Conservation (phyloP, 2,797 vertebrate species). For the Leucoraja ocellata region DNA sequence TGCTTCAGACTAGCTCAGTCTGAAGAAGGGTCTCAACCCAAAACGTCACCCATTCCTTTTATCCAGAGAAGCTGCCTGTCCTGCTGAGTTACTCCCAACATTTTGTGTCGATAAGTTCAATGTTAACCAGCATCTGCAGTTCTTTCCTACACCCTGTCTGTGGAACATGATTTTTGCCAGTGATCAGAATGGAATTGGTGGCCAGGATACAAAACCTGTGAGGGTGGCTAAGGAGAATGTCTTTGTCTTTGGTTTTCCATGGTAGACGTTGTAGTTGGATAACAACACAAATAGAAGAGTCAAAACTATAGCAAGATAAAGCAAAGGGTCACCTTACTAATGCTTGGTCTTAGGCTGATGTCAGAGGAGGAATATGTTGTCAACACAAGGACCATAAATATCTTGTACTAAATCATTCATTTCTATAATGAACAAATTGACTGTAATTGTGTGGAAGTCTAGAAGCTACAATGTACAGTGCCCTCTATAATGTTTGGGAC, state of each 20-base stretch:
- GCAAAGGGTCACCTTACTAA: not conserved
- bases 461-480: not conserved
- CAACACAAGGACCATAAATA: not conserved
- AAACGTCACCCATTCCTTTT: not conserved
- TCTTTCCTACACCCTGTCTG: too few species aligned
- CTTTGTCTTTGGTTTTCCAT: not conserved
- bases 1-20: not conserved
- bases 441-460: not conserved
- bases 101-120: too few species aligned
- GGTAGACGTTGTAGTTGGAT: not conserved
- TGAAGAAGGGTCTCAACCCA: too few species aligned
- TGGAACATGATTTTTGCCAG: too few species aligned
- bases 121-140: too few species aligned
- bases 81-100: too few species aligned
- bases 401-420: too few species aligned
- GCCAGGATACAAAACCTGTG: not conserved
- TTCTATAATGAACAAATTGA: too few species aligned
- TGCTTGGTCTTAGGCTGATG: not conserved
- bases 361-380: not conserved
- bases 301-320: not conserved
- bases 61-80: not conserved
- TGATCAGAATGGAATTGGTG: not conserved
- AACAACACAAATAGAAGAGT: not conserved
- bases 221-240: not conserved
- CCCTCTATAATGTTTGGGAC: too few species aligned